Conservation (phyloP, 2,113 vertebrate genomes). For the Xiphias gladius region DNA sequence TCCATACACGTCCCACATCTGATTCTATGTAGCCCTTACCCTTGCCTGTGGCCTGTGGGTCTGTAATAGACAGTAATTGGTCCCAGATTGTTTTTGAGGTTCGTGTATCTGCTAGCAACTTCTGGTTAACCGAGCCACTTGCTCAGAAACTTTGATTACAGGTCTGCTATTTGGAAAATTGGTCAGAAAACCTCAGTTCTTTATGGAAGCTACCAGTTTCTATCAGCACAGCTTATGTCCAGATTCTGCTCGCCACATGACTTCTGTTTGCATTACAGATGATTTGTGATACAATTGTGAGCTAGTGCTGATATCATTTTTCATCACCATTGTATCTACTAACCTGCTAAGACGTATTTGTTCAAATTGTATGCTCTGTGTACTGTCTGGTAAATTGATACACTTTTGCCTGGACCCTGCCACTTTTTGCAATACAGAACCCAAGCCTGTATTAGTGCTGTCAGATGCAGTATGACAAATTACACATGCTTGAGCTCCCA, state of each 20-base stretch:
- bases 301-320: not conserved
- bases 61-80: conserved; percentile 82
- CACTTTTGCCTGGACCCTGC: not conserved
- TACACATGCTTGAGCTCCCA: not conserved
- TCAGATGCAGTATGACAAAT: conserved; percentile 30
- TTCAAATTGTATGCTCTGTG: not conserved
- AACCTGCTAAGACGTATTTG: not conserved
- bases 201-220: conserved; percentile 76
- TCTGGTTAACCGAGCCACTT: conserved; percentile 82
- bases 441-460: no score
- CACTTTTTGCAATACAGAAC: conserved; percentile 3
- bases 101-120: conserved; percentile 65
- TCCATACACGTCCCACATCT: conserved; percentile 62
- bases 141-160: conserved; percentile 80
- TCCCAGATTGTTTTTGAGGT: conserved; percentile 84
- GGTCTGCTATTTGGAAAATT: conserved; percentile 73
- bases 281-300: conserved; percentile 3
- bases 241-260: conserved; percentile 68
- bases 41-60: conserved; percentile 72
- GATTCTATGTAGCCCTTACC: conserved; percentile 66
- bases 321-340: not conserved
- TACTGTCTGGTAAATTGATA: not conserved
- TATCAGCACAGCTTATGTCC: conserved; percentile 63
- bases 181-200: conserved; percentile 74
- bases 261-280: conserved; percentile 57